Evolutionary conservation across 2,888 invertebrate genomes (phyloP).

Genomic region (Oscheius sp.): DNA sequence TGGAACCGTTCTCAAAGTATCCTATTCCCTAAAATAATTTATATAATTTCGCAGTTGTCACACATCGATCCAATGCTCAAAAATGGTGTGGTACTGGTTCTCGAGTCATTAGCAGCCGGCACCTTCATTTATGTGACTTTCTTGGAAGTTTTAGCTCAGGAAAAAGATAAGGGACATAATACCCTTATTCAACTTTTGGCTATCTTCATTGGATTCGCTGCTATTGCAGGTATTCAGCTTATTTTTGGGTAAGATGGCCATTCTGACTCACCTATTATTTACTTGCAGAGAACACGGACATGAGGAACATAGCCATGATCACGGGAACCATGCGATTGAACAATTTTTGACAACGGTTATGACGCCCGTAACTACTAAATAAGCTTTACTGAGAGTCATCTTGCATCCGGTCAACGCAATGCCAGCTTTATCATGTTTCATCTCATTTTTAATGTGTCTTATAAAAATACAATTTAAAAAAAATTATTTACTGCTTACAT

Average conservation of each 20-base stretch:
- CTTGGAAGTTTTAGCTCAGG: constrained; percentile 56
- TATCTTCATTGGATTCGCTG: constrained; percentile 64
- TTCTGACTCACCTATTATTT: not conserved
- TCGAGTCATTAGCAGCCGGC: constrained; percentile 68
- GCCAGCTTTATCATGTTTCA: constrained; percentile 11
- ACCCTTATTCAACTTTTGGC: constrained; percentile 63
- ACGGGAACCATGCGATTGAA: constrained; percentile 17
- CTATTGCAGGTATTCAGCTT: constrained; percentile 59
- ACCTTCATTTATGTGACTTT: constrained; percentile 71
- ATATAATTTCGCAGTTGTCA: constrained; percentile 1
- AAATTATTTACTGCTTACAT: constrained; percentile 26
- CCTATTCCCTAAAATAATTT: not conserved
- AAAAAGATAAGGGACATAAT: constrained; percentile 59
- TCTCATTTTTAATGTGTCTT: not conserved
- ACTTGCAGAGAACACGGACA: constrained; percentile 29
- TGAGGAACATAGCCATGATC: constrained; percentile 28
- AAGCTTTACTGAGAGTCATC: not conserved
- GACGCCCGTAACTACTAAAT: constrained; percentile 6
- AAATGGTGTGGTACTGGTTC: constrained; percentile 62
- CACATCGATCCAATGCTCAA: constrained; percentile 35
- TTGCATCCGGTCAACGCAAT: not conserved
- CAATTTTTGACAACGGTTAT: constrained; percentile 25
- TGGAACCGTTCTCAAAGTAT: constrained; percentile 52
- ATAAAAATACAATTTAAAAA: not conserved
- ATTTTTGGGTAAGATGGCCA: constrained; percentile 36